These are phyloP conservation scores for Halcyon badia DNA, from an alignment of 2,797 vertebrate genomes.

Conservation along the genomic window DNA sequence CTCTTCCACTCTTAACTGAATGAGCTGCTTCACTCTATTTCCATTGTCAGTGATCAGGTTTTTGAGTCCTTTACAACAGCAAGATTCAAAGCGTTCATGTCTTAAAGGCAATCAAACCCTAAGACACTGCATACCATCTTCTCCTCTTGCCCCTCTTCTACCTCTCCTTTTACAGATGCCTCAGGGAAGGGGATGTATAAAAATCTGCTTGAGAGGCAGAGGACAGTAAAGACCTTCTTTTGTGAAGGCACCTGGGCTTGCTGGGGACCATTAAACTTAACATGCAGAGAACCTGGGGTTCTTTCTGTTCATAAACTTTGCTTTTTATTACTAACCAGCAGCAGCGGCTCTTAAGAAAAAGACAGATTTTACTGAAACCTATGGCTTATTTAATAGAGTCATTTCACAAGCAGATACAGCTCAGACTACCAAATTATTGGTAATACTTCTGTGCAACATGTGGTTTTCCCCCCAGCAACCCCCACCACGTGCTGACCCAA, in stretches of 20 bases:
- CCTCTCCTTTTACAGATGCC: neutral
- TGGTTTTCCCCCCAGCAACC: neutral
- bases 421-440: neutral
- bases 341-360: neutral
- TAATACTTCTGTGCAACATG: neutral
- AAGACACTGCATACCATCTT: neutral
- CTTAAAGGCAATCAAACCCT: neutral
- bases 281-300: neutral
- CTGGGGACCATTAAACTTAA: neutral
- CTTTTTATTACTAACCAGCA: neutral
- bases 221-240: neutral
- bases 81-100: neutral
- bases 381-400: neutral
- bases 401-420: neutral
- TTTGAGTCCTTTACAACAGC: neutral
- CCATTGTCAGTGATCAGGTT: neutral
- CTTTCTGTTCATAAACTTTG: neutral
- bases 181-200: neutral
- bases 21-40: neutral
- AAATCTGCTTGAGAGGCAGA: neutral
- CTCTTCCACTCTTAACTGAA: neutral
- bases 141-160: neutral
- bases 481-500: neutral
- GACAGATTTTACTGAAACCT: neutral
- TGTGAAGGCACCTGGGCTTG: neutral